phyloP scores from a whole-genome alignment of 2,888 invertebrate genomes.

The Cryptosula pallasiana region DNA sequence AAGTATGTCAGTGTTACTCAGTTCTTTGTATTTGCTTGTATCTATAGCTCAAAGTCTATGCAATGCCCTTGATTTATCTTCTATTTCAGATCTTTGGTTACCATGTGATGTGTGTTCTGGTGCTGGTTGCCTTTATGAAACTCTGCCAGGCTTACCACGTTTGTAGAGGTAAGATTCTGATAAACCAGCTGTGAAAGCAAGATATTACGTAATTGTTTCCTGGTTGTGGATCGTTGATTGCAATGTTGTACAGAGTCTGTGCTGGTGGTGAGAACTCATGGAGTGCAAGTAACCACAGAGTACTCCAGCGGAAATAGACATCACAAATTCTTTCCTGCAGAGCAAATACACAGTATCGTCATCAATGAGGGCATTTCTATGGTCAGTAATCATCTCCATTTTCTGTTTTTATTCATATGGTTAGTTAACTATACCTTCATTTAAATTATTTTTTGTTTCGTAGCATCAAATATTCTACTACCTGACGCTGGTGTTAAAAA shows the following conservation, averaged over 20 bases:
- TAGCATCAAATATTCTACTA: slow-evolving; percentile 16
- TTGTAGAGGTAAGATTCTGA: not conserved
- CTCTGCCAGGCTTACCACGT: not conserved
- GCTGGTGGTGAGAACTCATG: not conserved
- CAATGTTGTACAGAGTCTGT: not conserved
- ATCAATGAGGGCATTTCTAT: slow-evolving; percentile 18
- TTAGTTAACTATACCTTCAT: not conserved
- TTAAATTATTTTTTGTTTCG: not conserved
- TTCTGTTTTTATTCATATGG: not conserved
- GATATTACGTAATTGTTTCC: too few relatives aligned
- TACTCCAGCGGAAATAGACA: not conserved
- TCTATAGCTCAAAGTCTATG: too few relatives aligned
- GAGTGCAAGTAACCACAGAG: not conserved
- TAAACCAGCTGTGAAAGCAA: too few relatives aligned
- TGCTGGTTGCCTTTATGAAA: not conserved
- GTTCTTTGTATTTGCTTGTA: too few relatives aligned
- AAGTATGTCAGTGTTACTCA: too few relatives aligned
- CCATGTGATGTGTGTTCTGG: too few relatives aligned
- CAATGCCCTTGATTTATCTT: too few relatives aligned
- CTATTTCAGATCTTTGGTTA: too few relatives aligned
- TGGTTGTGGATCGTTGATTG: not conserved
- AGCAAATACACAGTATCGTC: slow-evolving; percentile 14
- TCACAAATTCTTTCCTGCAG: not conserved
- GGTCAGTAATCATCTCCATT: not conserved
- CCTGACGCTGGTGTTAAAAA: not conserved